Evolutionary conservation across 1,140 invertebrate genomes (phyloP), one percentile per base, ranked within the genome.

Genomic region (Spodoptera litura): DNA sequence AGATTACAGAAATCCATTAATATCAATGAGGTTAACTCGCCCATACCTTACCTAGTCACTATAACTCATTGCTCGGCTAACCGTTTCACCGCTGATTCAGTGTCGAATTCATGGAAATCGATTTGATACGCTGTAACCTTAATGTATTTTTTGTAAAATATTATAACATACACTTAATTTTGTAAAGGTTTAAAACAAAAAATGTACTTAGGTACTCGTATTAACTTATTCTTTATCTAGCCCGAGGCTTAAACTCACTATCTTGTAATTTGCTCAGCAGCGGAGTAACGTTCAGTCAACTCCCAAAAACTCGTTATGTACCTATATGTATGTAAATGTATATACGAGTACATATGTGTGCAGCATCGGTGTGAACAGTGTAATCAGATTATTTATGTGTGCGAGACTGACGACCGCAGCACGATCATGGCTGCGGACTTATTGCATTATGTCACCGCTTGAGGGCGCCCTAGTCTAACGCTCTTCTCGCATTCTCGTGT

Each of bases 341-440:
- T 20, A 20, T 20, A 20, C 20, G 20, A 20, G 20, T 20, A 70
- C n/a, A 11, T 55, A 11, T 2, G 10, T 31, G 11, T 44, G 38
- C 20, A 38, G 27, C 31, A 31, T 55, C 53, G 27, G 59, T 52
- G 27, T 62, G 49, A 52, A 61, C 72, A 53, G 35, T 44, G 73
- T 76, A 76, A 70, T 72, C 64, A 55, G 72, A 79, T 81, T 72
- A 78, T 51, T 70, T 53, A 51, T 61, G 73, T 76, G 25, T 53
- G 44, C 5, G 52, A 51, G 71, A 76, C 71, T 38, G 53, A 3
- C 49, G 56, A 55, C 25, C 73, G 38, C 78, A n/a, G 62, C 83
- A 79, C 52, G 78, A 71, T 79, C 66, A 79, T 81, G 64, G 76
- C 35, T 74, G 56, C 81, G 55, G 77, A 81, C 85, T 80, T 82